phyloP scores from a whole-genome alignment of 2,888 invertebrate genomes.

The Conops quadrifasciatus region DNA sequence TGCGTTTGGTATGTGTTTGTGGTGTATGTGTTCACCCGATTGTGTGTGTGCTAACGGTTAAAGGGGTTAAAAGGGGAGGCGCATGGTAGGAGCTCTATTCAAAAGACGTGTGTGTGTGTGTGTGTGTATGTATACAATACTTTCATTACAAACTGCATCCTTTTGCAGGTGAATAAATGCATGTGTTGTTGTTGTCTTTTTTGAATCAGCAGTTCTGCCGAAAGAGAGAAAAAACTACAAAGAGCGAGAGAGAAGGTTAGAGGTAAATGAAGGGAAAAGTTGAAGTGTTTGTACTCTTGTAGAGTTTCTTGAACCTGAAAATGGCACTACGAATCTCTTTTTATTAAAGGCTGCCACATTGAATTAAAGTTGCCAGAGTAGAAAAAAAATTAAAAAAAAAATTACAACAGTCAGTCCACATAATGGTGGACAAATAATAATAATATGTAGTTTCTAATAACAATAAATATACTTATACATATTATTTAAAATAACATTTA shows the following conservation, averaged over 20 bases:
- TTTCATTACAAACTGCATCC: no score
- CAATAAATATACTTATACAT: no score
- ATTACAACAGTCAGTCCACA: no score
- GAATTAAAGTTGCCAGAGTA: no score
- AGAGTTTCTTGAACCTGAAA: conserved; percentile 31
- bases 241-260: no score
- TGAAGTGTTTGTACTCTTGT: conserved; percentile 9
- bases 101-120: no score
- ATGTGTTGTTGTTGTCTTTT: background rate
- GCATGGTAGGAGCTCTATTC: background rate
- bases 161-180: background rate
- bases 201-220: background rate
- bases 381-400: no score
- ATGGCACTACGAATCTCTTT: background rate
- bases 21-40: background rate
- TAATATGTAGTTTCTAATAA: no score
- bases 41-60: background rate
- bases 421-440: no score
- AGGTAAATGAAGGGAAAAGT: background rate
- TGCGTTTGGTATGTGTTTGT: conserved; percentile 14
- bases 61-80: background rate
- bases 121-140: no score
- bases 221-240: no score
- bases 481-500: no score
- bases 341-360: background rate